Base-by-base conservation (phyloP, 2,113 vertebrate genomes). In the Hemiscyllium ocellatum region DNA sequence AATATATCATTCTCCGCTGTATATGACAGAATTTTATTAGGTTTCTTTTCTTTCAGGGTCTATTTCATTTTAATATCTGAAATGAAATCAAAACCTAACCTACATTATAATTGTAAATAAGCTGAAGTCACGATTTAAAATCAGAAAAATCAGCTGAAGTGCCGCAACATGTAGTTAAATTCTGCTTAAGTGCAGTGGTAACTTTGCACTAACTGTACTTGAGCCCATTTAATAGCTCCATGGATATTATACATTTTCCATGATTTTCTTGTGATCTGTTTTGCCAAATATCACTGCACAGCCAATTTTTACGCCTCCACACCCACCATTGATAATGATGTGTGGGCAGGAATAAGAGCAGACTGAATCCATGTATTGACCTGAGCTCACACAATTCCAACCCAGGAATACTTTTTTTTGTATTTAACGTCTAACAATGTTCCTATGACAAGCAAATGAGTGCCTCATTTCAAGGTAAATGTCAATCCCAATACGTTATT, bases 61-160 rank as follows among this genome's bases (percentile, higher is more conserved):
- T 72, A 95, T 95, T 95, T 95, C 69, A 95, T 95, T 72, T 95
- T 72, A 95, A 95, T 95, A 72, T 95, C 69, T 4, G 42, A 95
- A 95, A 52, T 95, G 94, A 95, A 95, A 76, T 69, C 37, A 72
- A 52, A 26, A 52, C 26, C 42, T 70, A 95, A 52, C 68, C 37
- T 10, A 22, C 29, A 76, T 72, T 95, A 95, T 70, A 76, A 95
- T 72, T 52, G 37, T 76, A 72, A 95, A 95, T 72, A 95, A 72
- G 94, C 26, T 72, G 42, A 95, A 76, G 68, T 42, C 94, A 95
- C 47, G 20, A 72, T 72, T 95, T 52, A 37, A 52, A 24, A 95
- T 52, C 93, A 76, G 69, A 52, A 95, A 47, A 95, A 95, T 95
- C 68, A 72, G 6, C 68, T 76, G 68, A 93, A 19, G 33, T 66